These are phyloP conservation scores for Atrina japonica DNA, from an alignment of 2,888 invertebrate genomes.

Conservation along the genomic window DNA sequence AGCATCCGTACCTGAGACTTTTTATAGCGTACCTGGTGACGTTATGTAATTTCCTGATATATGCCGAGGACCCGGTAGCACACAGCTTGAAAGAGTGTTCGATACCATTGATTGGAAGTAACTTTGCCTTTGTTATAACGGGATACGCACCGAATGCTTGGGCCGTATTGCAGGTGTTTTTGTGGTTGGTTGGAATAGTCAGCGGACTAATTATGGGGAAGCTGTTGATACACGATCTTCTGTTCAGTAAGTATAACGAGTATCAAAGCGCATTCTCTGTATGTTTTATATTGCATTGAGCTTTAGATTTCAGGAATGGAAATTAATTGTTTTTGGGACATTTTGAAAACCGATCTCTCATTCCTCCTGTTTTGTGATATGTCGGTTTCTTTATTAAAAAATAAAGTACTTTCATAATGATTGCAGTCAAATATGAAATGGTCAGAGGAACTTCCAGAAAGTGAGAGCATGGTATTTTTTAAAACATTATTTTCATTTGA, in stretches of 20 bases:
- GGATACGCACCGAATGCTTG: constrained; percentile 81
- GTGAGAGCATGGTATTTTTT: no score
- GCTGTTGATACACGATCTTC: constrained; percentile 80
- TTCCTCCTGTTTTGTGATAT: no score
- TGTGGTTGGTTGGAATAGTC: constrained; percentile 81
- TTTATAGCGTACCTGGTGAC: constrained; percentile 82
- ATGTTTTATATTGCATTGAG: neutral
- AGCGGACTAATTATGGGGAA: constrained; percentile 82
- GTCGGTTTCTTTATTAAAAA: neutral
- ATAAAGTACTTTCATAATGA: neutral
- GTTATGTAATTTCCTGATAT: constrained; percentile 83
- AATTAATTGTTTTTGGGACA: no score
- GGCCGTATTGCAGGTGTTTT: constrained; percentile 78
- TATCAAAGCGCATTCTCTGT: neutral
- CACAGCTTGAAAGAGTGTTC: constrained; percentile 82
- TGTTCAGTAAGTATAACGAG: constrained; percentile 79
- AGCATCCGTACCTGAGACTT: constrained; percentile 82
- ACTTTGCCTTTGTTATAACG: constrained; percentile 82
- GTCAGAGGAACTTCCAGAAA: no score
- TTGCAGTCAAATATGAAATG: no score
- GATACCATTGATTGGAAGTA: constrained; percentile 82
- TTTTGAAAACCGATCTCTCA: no score
- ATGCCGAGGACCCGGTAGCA: constrained; percentile 83
- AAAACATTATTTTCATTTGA: no score
- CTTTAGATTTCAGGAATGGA: no score